These are phyloP conservation scores for Ophion ellenae DNA, from an alignment of 2,888 invertebrate species.

Conservation along the genomic window DNA sequence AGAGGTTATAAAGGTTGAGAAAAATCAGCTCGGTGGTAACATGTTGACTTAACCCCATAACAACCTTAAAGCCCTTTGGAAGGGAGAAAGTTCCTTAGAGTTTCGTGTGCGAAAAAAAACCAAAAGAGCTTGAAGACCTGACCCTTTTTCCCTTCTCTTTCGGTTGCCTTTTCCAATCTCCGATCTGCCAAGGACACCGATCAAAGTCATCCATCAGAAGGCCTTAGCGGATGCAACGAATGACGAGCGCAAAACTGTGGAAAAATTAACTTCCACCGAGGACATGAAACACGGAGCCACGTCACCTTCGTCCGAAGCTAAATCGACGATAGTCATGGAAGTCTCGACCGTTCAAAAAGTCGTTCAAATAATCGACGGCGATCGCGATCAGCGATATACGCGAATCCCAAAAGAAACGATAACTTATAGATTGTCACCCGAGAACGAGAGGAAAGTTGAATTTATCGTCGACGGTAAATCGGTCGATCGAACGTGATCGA, in stretches of 20 bases:
- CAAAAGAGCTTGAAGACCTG: not conserved
- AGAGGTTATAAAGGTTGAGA: no score
- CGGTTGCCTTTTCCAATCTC: not conserved
- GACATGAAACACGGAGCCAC: slow-evolving; percentile 28
- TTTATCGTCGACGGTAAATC: slow-evolving; percentile 48
- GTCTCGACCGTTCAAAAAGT: slow-evolving; percentile 74
- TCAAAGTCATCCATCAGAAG: slow-evolving; percentile 16
- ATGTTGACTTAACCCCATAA: no score
- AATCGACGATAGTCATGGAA: slow-evolving; percentile 74
- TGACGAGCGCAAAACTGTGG: not conserved
- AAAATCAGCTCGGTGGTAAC: no score
- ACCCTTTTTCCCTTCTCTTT: not conserved
- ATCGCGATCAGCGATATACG: slow-evolving; percentile 38
- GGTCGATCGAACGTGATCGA: slow-evolving; percentile 8
- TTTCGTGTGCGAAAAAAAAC: no score
- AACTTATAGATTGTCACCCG: slow-evolving; percentile 49
- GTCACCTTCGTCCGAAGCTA: slow-evolving; percentile 63
- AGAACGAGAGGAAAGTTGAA: slow-evolving; percentile 58
- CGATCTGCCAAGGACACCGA: slow-evolving; percentile 32
- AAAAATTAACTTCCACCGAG: slow-evolving; percentile 61
- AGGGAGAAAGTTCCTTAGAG: no score
- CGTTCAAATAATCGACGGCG: slow-evolving; percentile 70
- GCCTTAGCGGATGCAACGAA: slow-evolving; percentile 24
- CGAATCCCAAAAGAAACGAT: slow-evolving; percentile 53
- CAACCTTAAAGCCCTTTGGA: no score